phyloP scores from a whole-genome alignment of 2,888 invertebrate genomes.

The Mermis nigrescens region DNA sequence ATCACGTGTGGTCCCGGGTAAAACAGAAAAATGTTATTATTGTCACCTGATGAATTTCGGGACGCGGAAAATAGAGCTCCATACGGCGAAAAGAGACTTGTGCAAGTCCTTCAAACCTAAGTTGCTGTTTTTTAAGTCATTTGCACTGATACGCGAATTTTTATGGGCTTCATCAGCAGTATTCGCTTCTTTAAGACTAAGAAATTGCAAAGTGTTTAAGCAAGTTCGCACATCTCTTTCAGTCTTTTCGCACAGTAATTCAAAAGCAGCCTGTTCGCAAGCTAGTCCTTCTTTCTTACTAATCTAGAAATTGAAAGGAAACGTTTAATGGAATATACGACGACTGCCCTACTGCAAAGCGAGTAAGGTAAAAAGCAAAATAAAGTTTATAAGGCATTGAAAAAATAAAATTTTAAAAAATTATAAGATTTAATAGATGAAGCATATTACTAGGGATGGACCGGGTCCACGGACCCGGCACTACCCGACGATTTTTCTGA shows the following conservation, averaged over 20 bases:
- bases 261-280: constrained; percentile 49
- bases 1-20: too few species aligned
- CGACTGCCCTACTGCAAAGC: too few species aligned
- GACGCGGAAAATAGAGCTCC: constrained; percentile 57
- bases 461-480: too few species aligned
- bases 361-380: too few species aligned
- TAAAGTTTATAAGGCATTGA: too few species aligned
- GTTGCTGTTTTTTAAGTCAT: constrained; percentile 43
- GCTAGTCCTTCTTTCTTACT: constrained; percentile 45
- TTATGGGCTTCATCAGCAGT: neutral
- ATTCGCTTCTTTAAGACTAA: neutral
- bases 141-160: neutral
- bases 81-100: constrained; percentile 59
- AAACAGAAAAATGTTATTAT: too few species aligned
- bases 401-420: too few species aligned
- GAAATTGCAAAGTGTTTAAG: constrained; percentile 57
- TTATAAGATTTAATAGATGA: too few species aligned
- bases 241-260: constrained; percentile 60
- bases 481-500: too few species aligned
- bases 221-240: constrained; percentile 77
- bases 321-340: too few species aligned
- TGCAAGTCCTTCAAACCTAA: constrained; percentile 70
- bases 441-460: too few species aligned
- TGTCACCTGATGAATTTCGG: constrained; percentile 25
- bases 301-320: constrained; percentile 33